Base-by-base conservation (phyloP, 1,140 invertebrate genomes). In the Bombus superbus region DNA sequence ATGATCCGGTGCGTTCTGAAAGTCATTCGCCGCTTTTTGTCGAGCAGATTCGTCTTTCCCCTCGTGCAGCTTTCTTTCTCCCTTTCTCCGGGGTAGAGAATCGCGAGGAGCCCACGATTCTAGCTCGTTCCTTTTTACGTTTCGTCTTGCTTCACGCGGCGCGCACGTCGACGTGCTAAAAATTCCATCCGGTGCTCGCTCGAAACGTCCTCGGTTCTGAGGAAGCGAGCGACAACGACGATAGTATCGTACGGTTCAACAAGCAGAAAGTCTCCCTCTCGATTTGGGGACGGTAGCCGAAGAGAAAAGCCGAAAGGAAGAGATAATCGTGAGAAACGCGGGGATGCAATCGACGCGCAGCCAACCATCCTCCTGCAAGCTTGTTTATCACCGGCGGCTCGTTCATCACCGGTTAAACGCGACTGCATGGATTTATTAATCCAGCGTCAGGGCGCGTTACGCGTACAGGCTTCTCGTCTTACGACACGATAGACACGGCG, bases 11-110 rank as follows among this genome's bases (percentile, higher is more conserved):
- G 72, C 77, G 83, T 88, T 68, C 78, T 81, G 83, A 88, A 89
- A 88, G 87, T 86, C 85, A 89, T 88, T 89, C 88, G 83, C 74
- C 72, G 77, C 87, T 82, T 88, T 86, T 88, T 82, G 76, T 81
- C 47, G 47, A 66, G 8, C 74, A 18, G 72, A 75, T 68, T 72
- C 53, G 57, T 81, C 71, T 38, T 53, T 64, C 38, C 73, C 62
- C 73, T 38, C 25, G 32, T 53, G 18, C n/a, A 44, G 28, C 69
- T 71, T 42, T 40, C 69, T 28, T 44, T 35, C 40, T 57, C 32
- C 22, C 69, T 71, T 40, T 57, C 35, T 18, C 69, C 69, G 38
- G 9, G 28, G 71, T 44, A n/a, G 71, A 15, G 71, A 72, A 72
- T 40, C 38, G 38, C 69, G 40, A 71, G 15, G 40, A 71, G 15